These are phyloP conservation scores for Reinhardtius hippoglossoides DNA, from an alignment of 2,113 vertebrate genomes.

Conservation along the genomic window DNA sequence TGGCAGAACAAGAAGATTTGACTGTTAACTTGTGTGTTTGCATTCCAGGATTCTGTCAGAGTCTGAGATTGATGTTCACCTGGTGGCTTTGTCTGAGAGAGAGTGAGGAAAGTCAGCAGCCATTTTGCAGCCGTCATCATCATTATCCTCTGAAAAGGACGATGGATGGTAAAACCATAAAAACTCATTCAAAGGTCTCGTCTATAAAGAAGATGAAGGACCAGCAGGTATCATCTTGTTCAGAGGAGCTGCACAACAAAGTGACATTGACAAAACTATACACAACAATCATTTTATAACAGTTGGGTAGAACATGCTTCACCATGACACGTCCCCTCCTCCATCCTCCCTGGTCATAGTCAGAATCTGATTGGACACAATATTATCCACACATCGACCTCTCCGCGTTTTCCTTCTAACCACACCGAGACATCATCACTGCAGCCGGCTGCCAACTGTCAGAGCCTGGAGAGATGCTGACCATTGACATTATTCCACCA, in stretches of 20 bases:
- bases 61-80: slow-evolving; percentile 89
- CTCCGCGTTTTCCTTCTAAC: slow-evolving; percentile 9
- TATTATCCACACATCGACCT: background rate
- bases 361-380: slow-evolving; percentile 9
- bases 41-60: slow-evolving; percentile 91
- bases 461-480: slow-evolving; percentile 20
- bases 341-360: background rate
- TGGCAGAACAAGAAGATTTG: background rate
- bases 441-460: slow-evolving; percentile 27
- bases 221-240: slow-evolving; percentile 8
- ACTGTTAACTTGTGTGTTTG: slow-evolving; percentile 19
- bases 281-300: slow-evolving; percentile 9
- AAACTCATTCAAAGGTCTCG: slow-evolving; percentile 3
- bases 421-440: background rate
- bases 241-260: background rate
- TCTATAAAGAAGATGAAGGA: slow-evolving; percentile 16
- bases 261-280: background rate
- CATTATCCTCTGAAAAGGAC: slow-evolving; percentile 6
- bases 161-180: slow-evolving; percentile 1
- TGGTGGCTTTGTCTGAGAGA: slow-evolving; percentile 92
- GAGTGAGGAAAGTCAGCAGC: slow-evolving; percentile 79
- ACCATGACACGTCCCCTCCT: background rate
- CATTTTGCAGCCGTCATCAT: slow-evolving; percentile 1
- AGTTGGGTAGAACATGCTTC: slow-evolving; percentile 5
- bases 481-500: slow-evolving; percentile 28